These are phyloP conservation scores for Colinus virginianus DNA, from an alignment of 2,113 vertebrate genomes.

Conservation along the genomic window DNA sequence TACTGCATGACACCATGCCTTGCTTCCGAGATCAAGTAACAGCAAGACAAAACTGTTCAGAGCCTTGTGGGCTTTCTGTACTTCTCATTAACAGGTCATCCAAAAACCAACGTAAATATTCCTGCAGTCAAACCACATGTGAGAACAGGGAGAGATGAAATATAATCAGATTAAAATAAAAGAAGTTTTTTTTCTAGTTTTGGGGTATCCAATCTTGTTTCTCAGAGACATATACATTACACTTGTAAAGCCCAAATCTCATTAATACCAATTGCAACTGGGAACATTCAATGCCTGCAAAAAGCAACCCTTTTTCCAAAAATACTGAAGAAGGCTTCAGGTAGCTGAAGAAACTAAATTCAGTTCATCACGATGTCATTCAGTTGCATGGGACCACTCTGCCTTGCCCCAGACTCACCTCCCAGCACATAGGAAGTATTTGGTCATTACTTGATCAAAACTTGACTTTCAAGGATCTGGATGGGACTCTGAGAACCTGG, in stretches of 20 bases:
- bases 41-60: background rate
- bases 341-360: background rate
- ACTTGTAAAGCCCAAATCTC: background rate
- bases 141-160: background rate
- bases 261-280: background rate
- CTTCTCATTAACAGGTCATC: conserved; percentile 1
- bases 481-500: too few relatives aligned
- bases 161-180: background rate
- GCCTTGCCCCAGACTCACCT: background rate
- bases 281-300: background rate
- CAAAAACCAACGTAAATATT: conserved; percentile 3
- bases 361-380: background rate
- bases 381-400: background rate
- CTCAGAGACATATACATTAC: background rate
- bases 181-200: background rate
- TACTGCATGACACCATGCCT: background rate
- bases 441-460: background rate
- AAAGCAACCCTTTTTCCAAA: background rate
- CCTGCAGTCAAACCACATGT: background rate
- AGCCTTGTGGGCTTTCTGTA: background rate
- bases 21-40: background rate
- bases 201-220: background rate
- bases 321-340: background rate
- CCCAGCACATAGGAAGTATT: background rate
- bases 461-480: too few relatives aligned